phyloP scores from a whole-genome alignment of 2,113 vertebrate genomes.

The Taurulus bubalis region DNA sequence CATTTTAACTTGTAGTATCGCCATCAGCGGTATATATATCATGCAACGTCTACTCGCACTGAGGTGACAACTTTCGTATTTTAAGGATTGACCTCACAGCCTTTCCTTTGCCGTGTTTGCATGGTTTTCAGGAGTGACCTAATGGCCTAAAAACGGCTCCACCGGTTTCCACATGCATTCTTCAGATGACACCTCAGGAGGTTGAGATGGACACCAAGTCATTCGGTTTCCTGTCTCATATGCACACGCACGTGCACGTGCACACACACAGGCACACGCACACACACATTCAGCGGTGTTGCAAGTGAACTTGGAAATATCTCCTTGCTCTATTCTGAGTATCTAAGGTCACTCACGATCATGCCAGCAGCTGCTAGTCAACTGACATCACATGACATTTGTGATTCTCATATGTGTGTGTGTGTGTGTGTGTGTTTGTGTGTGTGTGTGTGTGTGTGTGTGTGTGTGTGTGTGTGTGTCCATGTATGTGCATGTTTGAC shows the following conservation, averaged over 20 bases:
- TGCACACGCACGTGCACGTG: conserved; percentile 14
- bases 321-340: conserved; percentile 66
- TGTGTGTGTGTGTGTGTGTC: not conserved
- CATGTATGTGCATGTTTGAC: not conserved
- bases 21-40: too few species aligned
- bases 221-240: conserved; percentile 19
- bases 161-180: conserved; percentile 47
- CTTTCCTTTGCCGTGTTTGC: not conserved
- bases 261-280: conserved; percentile 17
- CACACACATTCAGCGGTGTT: not conserved
- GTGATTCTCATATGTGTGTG: not conserved
- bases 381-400: conserved; percentile 55
- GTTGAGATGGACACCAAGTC: conserved; percentile 38
- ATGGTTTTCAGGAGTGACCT: conserved; percentile 42
- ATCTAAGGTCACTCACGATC: conserved; percentile 29
- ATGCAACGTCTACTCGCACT: too few species aligned
- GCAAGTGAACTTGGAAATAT: conserved; percentile 38
- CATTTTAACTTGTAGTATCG: conserved; percentile 47
- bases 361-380: conserved; percentile 48
- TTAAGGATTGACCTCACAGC: conserved; percentile 24
- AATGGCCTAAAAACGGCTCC: conserved; percentile 4
- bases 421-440: not conserved
- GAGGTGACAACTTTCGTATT: conserved; percentile 26
- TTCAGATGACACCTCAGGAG: conserved; percentile 33
- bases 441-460: not conserved